A percentile compares a stretch with the other conserved stretches of the same genome.
Conservation (phyloP, 2,888 invertebrate species). For the Synergus laeviventris region DNA sequence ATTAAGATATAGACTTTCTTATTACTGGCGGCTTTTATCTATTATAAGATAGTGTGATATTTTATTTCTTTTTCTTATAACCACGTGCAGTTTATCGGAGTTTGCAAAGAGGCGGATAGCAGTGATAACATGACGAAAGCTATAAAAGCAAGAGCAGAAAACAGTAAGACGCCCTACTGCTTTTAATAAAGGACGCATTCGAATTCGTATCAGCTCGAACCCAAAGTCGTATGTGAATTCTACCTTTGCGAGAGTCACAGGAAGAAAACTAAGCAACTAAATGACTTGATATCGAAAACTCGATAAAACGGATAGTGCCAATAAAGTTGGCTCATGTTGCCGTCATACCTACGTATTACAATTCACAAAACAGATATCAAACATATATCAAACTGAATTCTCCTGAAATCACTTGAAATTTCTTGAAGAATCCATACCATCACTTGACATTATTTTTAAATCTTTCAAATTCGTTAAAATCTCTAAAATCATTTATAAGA, state of each 20-base stretch:
- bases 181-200: constrained; percentile 34
- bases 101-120: neutral
- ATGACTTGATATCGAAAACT: constrained; percentile 53
- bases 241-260: constrained; percentile 45
- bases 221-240: constrained; percentile 21
- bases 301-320: constrained; percentile 53
- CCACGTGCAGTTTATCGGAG: constrained; percentile 15
- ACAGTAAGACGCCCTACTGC: neutral
- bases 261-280: constrained; percentile 51
- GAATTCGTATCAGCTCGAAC: constrained; percentile 10
- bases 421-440: too few species aligned
- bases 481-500: too few species aligned
- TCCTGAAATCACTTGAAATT: too few species aligned
- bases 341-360: constrained; percentile 4
- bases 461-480: too few species aligned
- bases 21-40: neutral
- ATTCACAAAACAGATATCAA: too few species aligned
- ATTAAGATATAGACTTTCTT: constrained; percentile 7
- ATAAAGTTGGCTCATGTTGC: constrained; percentile 35
- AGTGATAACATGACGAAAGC: neutral
- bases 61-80: neutral
- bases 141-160: constrained; percentile 6
- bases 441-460: too few species aligned
- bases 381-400: too few species aligned
- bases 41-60: neutral